Evolutionary conservation across 2,888 invertebrate species (phyloP).

Genomic region (Diplolepis rosae): DNA sequence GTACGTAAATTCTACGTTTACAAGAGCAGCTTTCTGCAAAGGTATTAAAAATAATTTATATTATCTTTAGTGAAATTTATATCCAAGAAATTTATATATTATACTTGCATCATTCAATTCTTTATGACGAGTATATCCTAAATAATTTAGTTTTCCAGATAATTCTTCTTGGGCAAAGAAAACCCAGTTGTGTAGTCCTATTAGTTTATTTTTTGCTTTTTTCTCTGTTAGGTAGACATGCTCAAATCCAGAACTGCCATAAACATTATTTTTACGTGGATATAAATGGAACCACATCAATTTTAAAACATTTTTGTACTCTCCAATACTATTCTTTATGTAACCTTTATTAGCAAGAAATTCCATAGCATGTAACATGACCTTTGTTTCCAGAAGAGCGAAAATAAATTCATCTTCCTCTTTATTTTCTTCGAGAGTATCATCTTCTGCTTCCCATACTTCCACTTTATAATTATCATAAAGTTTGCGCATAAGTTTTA

Average conservation of each 20-base stretch:
- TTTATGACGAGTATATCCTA: constrained; percentile 67
- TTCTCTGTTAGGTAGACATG: constrained; percentile 79
- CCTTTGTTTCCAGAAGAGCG: constrained; percentile 44
- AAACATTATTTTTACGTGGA: constrained; percentile 67
- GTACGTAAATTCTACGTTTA: constrained; percentile 70
- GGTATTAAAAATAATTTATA: constrained; percentile 2
- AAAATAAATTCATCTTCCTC: constrained; percentile 55
- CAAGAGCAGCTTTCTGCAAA: constrained; percentile 66
- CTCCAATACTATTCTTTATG: constrained; percentile 48
- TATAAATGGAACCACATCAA: constrained; percentile 73
- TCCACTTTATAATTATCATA: constrained; percentile 55
- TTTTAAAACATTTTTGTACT: constrained; percentile 57
- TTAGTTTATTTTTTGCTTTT: constrained; percentile 70
- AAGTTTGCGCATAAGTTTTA: constrained; percentile 45
- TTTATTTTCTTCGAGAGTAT: constrained; percentile 43
- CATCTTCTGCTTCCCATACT: constrained; percentile 43
- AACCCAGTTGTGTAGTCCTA: constrained; percentile 78
- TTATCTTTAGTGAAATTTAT: background rate
- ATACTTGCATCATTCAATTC: constrained; percentile 62
- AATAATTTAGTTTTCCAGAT: constrained; percentile 70
- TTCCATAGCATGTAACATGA: constrained; percentile 48
- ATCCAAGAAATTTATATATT: background rate
- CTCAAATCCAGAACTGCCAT: constrained; percentile 78
- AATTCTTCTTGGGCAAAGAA: constrained; percentile 75
- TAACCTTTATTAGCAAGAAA: constrained; percentile 53